These are phyloP conservation scores for Drosophila gaucha DNA, from an alignment of 2,888 invertebrate species.

Conservation along the genomic window DNA sequence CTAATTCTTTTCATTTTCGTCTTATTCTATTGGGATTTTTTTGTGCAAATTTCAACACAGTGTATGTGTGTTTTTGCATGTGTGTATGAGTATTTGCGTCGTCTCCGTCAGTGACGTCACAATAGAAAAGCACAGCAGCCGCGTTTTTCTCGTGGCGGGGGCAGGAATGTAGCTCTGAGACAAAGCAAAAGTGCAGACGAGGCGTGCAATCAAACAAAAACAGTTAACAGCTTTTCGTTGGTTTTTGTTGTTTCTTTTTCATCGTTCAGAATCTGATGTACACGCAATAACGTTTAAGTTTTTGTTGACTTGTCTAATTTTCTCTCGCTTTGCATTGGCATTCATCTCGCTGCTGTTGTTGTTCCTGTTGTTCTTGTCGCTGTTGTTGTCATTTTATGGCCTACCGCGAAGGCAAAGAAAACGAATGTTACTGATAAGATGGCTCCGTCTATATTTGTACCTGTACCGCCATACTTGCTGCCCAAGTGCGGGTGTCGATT, in stretches of 20 bases:
- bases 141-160: constrained; percentile 39
- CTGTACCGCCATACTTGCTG: constrained; percentile 8
- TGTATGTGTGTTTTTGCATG: constrained; percentile 13
- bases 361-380: constrained; percentile 38
- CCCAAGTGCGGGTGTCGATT: constrained; percentile 60
- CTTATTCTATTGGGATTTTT: constrained; percentile 29
- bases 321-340: constrained; percentile 38
- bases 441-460: constrained; percentile 27
- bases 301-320: constrained; percentile 25
- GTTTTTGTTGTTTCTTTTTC: constrained; percentile 10
- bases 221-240: no score
- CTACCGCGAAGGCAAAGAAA: constrained; percentile 56
- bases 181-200: constrained; percentile 39
- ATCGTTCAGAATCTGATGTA: constrained; percentile 5
- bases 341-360: constrained; percentile 56
- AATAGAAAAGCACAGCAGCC: constrained; percentile 68
- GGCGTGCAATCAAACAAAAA: constrained; percentile 19
- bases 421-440: constrained; percentile 66
- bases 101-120: constrained; percentile 70
- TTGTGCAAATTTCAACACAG: constrained; percentile 47
- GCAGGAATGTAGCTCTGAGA: constrained; percentile 19
- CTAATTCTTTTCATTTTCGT: constrained; percentile 32
- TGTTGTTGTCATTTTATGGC: constrained; percentile 52
- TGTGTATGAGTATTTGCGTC: constrained; percentile 58
- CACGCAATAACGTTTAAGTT: constrained; percentile 44